phyloP scores from a whole-genome alignment of 2,888 invertebrate genomes.

The Leptinotarsa rubiginosa region DNA sequence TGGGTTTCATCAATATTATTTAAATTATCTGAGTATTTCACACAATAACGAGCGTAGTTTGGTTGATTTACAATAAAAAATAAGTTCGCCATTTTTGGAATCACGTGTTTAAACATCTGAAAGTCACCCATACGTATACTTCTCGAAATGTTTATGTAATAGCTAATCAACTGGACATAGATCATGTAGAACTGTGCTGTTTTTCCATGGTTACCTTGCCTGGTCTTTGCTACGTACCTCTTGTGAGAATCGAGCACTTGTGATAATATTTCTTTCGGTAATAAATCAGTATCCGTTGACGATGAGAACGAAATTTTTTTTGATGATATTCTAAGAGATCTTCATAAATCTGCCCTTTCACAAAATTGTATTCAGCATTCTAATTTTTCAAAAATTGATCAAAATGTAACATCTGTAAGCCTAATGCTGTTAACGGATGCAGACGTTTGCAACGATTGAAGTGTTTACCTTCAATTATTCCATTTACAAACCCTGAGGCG shows the following conservation, averaged over 20 bases:
- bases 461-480: constrained; percentile 48
- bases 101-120: too few species aligned
- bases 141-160: too few species aligned
- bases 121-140: too few species aligned
- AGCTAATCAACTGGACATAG: too few species aligned
- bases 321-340: constrained; percentile 36
- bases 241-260: constrained; percentile 32
- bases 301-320: constrained; percentile 9
- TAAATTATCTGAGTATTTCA: constrained; percentile 33
- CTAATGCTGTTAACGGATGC: constrained; percentile 45
- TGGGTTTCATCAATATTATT: constrained; percentile 43
- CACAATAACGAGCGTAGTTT: constrained; percentile 40
- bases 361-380: constrained; percentile 34
- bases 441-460: constrained; percentile 44
- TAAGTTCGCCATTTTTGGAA: constrained; percentile 43
- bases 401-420: constrained; percentile 44
- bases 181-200: too few species aligned
- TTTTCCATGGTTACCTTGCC: constrained; percentile 45
- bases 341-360: constrained; percentile 41
- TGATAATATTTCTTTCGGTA: constrained; percentile 34
- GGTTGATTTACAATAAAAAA: constrained; percentile 49
- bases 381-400: constrained; percentile 29
- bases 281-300: constrained; percentile 21
- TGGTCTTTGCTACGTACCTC: constrained; percentile 41
- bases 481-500: constrained; percentile 46